Evolutionary conservation across 2,113 vertebrate species (phyloP), one percentile per base, ranked within the genome.

Genomic region (Corvus hawaiiensis): DNA sequence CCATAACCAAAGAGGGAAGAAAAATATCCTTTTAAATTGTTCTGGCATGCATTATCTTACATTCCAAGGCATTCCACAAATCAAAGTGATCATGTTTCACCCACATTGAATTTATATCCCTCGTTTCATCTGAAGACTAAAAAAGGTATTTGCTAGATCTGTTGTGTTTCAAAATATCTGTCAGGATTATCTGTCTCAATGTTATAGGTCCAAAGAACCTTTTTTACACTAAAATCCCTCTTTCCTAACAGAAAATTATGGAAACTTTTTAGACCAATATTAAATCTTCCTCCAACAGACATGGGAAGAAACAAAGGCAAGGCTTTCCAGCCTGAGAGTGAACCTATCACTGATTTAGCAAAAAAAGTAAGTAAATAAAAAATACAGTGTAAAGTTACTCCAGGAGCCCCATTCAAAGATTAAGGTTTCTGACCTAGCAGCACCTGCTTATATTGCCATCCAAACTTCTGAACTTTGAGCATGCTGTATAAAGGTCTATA

Each of bases 11-110:
- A 93, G 63, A 90, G n/a, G 66, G 55, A 84, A 95, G 76, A 96
- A 95, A 94, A 94, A 93, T 20, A 7, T 37, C 48, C 61, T 80
- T 93, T 95, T 56, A 92, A 96, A 90, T 90, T 92, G 55, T 86
- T 90, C 80, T 90, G 62, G 41, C 66, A 79, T 64, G 80, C n/a
- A 91, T 41, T 69, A 76, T 44, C 39, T 78, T 92, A 46, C 35
- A 71, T 81, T 88, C 56, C 83, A 83, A 88, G 72, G 72, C 46
- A 88, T 35, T 80, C 43, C 59, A 94, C 88, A 86, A 93, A 95
- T 94, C 89, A 93, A 69, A 92, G 26, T 18, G 59, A 59, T 94
- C 73, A 46, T 52, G 52, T 84, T 90, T 93, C 48, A 71, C 27
- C 44, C 39, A 84, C 52, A 63, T 11, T 75, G 56, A 92, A 92